Conservation (phyloP, 2,113 vertebrate species). For the Columbina picui region DNA sequence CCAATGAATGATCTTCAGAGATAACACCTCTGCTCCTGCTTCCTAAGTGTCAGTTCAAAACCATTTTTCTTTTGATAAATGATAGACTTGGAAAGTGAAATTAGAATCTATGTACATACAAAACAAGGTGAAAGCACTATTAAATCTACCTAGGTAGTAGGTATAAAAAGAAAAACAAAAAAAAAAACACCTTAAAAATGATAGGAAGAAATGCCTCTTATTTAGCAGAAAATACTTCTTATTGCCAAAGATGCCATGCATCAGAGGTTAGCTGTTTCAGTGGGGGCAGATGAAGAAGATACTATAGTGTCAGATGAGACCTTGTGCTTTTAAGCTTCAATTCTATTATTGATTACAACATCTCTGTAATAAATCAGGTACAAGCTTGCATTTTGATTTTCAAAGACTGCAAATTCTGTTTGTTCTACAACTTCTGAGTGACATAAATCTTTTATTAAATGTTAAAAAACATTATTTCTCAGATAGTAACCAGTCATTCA, state of each 20-base stretch:
- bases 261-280: neutral
- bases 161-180: neutral
- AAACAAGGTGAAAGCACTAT: neutral
- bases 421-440: slow-evolving; percentile 38
- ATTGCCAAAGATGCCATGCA: neutral
- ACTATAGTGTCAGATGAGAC: neutral
- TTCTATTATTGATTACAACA: slow-evolving; percentile 58
- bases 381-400: slow-evolving; percentile 52
- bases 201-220: neutral
- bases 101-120: neutral
- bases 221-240: neutral
- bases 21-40: neutral
- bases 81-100: neutral
- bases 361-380: slow-evolving; percentile 27
- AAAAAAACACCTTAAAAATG: neutral
- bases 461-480: slow-evolving; percentile 44
- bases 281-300: neutral
- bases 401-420: slow-evolving; percentile 41
- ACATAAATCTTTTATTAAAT: slow-evolving; percentile 39
- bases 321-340: slow-evolving; percentile 40
- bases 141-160: neutral
- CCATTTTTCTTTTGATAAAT: neutral
- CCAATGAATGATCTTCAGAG: neutral
- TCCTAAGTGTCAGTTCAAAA: neutral
- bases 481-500: slow-evolving; percentile 5